Base-by-base conservation (phyloP, 2,797 vertebrate genomes). In the Helarctos malayanus region DNA sequence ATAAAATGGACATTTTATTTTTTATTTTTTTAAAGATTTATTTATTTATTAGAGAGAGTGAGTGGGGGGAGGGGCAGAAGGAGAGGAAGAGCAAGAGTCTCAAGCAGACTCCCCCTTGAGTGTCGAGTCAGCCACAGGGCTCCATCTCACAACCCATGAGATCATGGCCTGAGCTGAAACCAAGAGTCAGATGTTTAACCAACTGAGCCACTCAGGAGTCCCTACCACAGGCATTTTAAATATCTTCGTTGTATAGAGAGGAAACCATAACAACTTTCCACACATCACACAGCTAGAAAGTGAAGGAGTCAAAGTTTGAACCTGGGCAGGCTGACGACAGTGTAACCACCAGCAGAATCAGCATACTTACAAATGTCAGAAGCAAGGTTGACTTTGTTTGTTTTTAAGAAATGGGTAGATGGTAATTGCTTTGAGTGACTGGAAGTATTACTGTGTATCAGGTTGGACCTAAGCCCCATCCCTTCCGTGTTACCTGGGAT, bases 61-160 rank as follows among this genome's bases (percentile, higher is more conserved):
- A 75, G 25, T 65, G 15, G 61, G 29, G 63, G 2, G 9, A 29
- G 25, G 7, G 2, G 25, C 3, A 73, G 25, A 73, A 13, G 27
- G 14, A 18, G 15, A 71, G 13, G 25, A 41, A 73, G 25, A 73
- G 7, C 47, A 27, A 75, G 45, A 75, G 29, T 47, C 27, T 29
- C 27, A 32, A 47, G 27, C 45, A 49, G 73, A 29, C 15, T 75
- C 45, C 45, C 45, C 29, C 7, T 27, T 75, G 27, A 32, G 15
- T 4, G 0, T 47, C 16, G 45, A 75, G 73, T 8, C 27, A 27
- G 18, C 9, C 2, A 4, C 27, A 21, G 45, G 15, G 27, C 45
- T 75, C 1, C 0, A 49, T 18, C 8, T 29, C 45, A 32, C 16
- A 75, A 75, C 9, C 73, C 15, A 29, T 32, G 27, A 32, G 27